A percentile compares a stretch with the other conserved stretches of the same genome.
These are phyloP conservation scores for Progne subis DNA, from an alignment of 2,113 vertebrate genomes.

Conservation along the genomic window DNA sequence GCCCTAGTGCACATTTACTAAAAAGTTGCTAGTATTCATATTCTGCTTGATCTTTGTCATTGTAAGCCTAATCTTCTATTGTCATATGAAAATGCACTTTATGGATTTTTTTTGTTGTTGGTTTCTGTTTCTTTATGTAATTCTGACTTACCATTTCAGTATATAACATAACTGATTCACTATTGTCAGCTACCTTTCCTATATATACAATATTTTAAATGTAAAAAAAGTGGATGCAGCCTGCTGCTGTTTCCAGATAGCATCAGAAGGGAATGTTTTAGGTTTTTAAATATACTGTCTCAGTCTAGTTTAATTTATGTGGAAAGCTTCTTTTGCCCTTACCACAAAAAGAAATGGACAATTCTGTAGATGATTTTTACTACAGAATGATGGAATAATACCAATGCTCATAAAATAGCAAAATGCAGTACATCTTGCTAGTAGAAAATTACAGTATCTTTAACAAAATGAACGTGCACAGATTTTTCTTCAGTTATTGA, in stretches of 20 bases:
- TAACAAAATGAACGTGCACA: background rate
- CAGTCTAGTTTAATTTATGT: background rate
- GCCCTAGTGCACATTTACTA: background rate
- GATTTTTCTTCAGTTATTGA: background rate
- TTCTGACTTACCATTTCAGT: background rate
- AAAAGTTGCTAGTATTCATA: background rate
- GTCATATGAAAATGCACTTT: background rate
- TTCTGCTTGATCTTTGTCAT: background rate
- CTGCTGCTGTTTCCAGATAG: background rate
- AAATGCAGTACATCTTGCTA: background rate
- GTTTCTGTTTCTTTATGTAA: background rate
- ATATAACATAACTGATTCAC: background rate
- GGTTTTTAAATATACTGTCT: background rate
- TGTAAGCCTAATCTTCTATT: conserved; percentile 10
- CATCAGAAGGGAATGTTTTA: background rate
- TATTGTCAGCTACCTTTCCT: background rate
- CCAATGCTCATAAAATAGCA: background rate
- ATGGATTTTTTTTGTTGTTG: background rate
- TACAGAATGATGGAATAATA: background rate
- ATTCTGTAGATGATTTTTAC: background rate
- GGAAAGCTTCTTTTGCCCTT: background rate
- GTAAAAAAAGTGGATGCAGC: background rate
- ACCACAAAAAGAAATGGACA: background rate
- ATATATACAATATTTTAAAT: background rate
- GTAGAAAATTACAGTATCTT: background rate